Base-by-base conservation (phyloP, 2,888 invertebrate species). In the Eupeodes luniger region DNA sequence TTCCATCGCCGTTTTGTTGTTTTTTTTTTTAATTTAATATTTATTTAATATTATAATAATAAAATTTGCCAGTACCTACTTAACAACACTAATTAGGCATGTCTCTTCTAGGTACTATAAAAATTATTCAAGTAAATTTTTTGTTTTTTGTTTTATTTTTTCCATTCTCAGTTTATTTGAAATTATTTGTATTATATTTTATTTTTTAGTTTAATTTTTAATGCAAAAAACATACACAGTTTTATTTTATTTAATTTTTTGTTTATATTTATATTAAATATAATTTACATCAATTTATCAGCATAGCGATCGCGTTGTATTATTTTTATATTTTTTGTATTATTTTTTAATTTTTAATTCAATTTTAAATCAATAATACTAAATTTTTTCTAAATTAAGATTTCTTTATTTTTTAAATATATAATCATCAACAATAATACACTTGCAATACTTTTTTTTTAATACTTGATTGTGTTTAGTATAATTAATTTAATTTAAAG, bases 61-160 rank as follows among this genome's bases (percentile, higher is more conserved):
- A 87, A 66, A 81, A 87, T 67, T 84, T 77, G 72, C 84, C 84
- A 84, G 80, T 84, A 87, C 87, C 80, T 87, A 87, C 87, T 84
- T 87, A 87, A 87, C 87, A 84, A 87, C 84, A 80, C 87, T 87
- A 87, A 77, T 87, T 72, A 87, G 87, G 87, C 87, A 87, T 87
- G 87, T 87, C 83, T 66, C 59, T 87, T 77, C 84, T 83, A 84
- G 77, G 69, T 86, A 77, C 76, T 84, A 79, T 72, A 44, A 55
- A 76, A 82, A 70, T 53, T 83, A 27, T 74, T 69, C 19, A 72
- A 47, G 47, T 47, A 59, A 51, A 10, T 76, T 75, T 40, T 61
- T 72, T 70, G 14, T 64, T 27, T 44, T 0, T 11, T 27, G 47
- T 62, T 77, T 64, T 10, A 19, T 66, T 70, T 64, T 72, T 83